These are phyloP conservation scores for Plecturocebus donacophilus DNA, from an alignment of 2,113 vertebrate genomes.

Conservation along the genomic window DNA sequence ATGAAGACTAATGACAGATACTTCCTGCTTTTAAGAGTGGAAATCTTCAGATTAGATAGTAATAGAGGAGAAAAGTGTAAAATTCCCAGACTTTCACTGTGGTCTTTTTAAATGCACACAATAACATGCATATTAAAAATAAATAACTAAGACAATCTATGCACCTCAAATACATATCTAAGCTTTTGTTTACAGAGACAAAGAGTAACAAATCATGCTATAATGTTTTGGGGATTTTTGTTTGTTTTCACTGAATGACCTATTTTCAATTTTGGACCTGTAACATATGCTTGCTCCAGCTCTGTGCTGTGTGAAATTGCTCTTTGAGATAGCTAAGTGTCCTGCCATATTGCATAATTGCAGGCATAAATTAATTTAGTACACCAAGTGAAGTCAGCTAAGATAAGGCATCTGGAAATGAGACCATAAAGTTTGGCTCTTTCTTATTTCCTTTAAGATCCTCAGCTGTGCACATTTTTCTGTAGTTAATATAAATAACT, in stretches of 20 bases:
- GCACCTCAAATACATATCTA: background rate
- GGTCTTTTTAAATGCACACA: background rate
- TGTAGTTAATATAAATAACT: conserved; percentile 9
- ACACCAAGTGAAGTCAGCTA: conserved; percentile 13
- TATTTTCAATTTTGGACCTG: background rate
- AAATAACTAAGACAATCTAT: background rate
- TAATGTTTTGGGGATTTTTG: background rate
- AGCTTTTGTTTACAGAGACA: background rate
- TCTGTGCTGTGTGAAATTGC: conserved; percentile 35
- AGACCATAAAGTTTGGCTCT: background rate
- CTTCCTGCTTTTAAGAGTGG: background rate
- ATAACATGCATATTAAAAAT: background rate
- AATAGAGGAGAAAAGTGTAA: background rate
- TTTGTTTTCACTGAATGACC: background rate
- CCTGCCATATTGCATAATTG: background rate
- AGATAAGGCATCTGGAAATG: conserved; percentile 35
- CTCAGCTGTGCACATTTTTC: background rate
- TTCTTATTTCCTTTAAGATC: background rate
- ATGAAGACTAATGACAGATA: background rate
- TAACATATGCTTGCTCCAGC: background rate
- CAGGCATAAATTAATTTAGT: conserved; percentile 55
- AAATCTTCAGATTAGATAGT: background rate
- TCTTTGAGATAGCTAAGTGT: conserved; percentile 33
- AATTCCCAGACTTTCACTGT: background rate
- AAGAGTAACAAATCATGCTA: background rate